A percentile compares a stretch with the other conserved stretches of the same genome.
Evolutionary conservation across 2,888 invertebrate genomes (phyloP).

Genomic region (Hirtodrosophila histrioides): DNA sequence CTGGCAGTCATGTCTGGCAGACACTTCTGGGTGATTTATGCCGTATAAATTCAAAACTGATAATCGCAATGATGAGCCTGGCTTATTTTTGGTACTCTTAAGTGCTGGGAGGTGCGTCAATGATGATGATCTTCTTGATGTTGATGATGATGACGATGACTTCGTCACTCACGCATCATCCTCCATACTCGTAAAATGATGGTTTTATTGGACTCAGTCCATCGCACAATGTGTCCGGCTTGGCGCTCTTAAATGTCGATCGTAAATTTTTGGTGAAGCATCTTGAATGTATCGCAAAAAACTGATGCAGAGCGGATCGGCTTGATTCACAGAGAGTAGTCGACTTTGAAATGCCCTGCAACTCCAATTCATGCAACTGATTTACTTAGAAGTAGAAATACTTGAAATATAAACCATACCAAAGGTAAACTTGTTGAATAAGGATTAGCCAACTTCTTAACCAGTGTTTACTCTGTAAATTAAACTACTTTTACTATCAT

Average conservation of each 20-base stretch:
- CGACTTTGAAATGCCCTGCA: conserved; percentile 26
- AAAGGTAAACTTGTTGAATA: too few species aligned
- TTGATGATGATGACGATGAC: conserved; percentile 19
- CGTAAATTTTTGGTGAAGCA: conserved; percentile 45
- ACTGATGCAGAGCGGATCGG: conserved; percentile 25
- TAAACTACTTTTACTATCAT: too few species aligned
- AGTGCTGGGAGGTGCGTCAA: conserved; percentile 61
- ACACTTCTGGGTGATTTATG: conserved; percentile 57
- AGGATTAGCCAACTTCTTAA: too few species aligned
- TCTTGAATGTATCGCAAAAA: conserved; percentile 20
- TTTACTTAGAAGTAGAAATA: too few species aligned
- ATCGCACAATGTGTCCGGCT: conserved; percentile 47
- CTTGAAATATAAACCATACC: too few species aligned
- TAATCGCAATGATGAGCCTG: conserved; percentile 62
- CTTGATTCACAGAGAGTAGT: conserved; percentile 8
- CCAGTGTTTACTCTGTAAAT: too few species aligned
- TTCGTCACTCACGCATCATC: conserved; percentile 61
- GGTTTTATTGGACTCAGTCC: conserved; percentile 47
- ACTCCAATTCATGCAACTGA: background rate
- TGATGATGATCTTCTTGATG: conserved; percentile 2
- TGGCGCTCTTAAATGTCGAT: conserved; percentile 48
- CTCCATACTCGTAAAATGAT: conserved; percentile 52
- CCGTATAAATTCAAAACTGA: conserved; percentile 52
- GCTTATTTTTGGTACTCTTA: conserved; percentile 71
- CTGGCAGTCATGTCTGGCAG: background rate